A percentile compares a stretch with the other conserved stretches of the same genome.
phyloP scores from a whole-genome alignment of 2,888 invertebrate species.

The Phorcus lineatus region DNA sequence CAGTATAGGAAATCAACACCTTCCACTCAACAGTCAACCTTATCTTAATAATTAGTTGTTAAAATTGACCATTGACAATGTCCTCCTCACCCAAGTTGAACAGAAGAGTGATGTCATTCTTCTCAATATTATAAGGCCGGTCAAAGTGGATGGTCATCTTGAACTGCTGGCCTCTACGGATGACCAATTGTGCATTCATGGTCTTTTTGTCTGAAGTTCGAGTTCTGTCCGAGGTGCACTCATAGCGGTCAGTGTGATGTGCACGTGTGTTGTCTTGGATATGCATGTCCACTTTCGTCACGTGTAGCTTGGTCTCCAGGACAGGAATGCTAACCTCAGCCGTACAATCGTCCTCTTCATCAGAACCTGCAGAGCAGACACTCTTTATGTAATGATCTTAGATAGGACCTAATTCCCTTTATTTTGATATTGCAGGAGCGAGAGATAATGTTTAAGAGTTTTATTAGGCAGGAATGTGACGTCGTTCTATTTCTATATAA shows the following conservation, averaged over 20 bases:
- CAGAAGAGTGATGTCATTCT: slow-evolving; percentile 37
- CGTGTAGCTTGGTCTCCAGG: slow-evolving; percentile 16
- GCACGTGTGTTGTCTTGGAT: not conserved
- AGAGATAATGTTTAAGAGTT: too few relatives aligned
- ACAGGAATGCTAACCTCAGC: not conserved
- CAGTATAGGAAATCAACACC: too few relatives aligned
- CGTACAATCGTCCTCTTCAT: not conserved
- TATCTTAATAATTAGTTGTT: too few relatives aligned
- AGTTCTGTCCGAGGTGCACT: not conserved
- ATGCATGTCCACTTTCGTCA: slow-evolving; percentile 14
- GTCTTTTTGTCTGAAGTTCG: not conserved
- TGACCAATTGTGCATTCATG: slow-evolving; percentile 73
- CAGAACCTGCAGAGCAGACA: not conserved
- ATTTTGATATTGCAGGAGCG: not conserved
- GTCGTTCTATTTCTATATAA: too few relatives aligned
- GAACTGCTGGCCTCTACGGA: slow-evolving; percentile 70
- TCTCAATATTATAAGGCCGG: slow-evolving; percentile 29
- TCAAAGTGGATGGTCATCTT: slow-evolving; percentile 39
- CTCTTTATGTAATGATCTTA: not conserved
- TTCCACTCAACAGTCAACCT: too few relatives aligned
- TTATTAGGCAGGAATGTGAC: too few relatives aligned
- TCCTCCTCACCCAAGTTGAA: slow-evolving; percentile 42
- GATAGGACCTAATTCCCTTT: not conserved
- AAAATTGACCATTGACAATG: too few relatives aligned
- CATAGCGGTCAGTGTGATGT: slow-evolving; percentile 23